phyloP scores from a whole-genome alignment of 2,113 vertebrate genomes.

The Paramisgurnus dabryanus region DNA sequence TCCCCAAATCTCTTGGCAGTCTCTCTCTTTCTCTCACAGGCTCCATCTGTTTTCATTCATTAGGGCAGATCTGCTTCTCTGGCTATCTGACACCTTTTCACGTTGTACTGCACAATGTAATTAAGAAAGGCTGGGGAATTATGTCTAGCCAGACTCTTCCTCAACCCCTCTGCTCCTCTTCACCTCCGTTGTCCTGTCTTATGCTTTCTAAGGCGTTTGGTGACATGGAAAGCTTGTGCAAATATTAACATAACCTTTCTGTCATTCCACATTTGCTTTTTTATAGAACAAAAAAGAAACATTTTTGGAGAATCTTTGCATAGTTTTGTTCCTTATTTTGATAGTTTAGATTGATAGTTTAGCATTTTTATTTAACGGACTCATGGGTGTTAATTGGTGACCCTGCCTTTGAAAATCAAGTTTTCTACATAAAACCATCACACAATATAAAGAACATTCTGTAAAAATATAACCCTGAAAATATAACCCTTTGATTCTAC shows the following conservation, averaged over 20 bases:
- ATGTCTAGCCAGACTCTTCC: conserved; percentile 48
- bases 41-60: conserved; percentile 80
- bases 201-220: background rate
- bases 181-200: background rate
- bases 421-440: too few relatives aligned
- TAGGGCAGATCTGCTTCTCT: conserved; percentile 72
- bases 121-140: conserved; percentile 67
- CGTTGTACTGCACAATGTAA: conserved; percentile 72
- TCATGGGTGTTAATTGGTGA: too few relatives aligned
- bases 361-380: too few relatives aligned
- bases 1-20: conserved; percentile 65
- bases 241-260: too few relatives aligned
- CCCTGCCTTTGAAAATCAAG: too few relatives aligned
- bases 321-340: background rate
- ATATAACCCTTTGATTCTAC: too few relatives aligned
- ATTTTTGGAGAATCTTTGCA: background rate
- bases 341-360: too few relatives aligned
- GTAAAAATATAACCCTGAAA: too few relatives aligned
- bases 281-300: background rate
- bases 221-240: background rate
- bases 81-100: conserved; percentile 74
- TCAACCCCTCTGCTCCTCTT: background rate
- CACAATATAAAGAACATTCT: background rate
- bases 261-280: too few relatives aligned
- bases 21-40: conserved; percentile 51